Evolutionary conservation across 2,113 vertebrate genomes (phyloP), one percentile per base, ranked within the genome.

Genomic region (Dicentrarchus labrax): DNA sequence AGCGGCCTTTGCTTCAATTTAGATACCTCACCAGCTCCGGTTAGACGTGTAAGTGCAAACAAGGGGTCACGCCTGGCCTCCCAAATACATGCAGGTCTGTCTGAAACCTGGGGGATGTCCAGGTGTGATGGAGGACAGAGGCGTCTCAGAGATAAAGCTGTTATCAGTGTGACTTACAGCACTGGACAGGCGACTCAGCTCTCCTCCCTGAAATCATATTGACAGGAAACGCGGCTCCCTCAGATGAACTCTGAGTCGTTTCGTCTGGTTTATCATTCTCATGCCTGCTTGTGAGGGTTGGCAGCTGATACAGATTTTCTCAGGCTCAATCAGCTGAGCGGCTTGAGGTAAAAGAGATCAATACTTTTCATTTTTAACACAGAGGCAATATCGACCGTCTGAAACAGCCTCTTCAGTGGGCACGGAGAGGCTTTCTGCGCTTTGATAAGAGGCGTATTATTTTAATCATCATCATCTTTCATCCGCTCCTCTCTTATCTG

Each of bases 351-450:
- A 88, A 87, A 61, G 64, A 86, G 87, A 95, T 95, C 94, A 92
- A 95, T 95, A 93, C 90, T 89, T 92, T 93, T 95, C 94, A 94
- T 94, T 95, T 94, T 95, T 94, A 94, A 93, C 86, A 92, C 89
- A 82, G 87, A 90, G 87, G 84, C 67, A 24, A 39, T 92, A 95
- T 95, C 86, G 93, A 95, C 86, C 84, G 43, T 17, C 65, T 86
- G 85, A 89, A 88, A 72, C 57, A 13, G 66, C 78, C 87, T 88
- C 89, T 86, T 88, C 86, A 88, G 85, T 21, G 70, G 84, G 57
- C 78, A 39, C 19, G 24, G 84, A 73, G 83, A 90, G 64, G 89
- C 86, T 79, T 65, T 88, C 78, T 78, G 77, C 72, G 43, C 77
- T 64, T 68, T 54, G 83, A 89, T 91, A 84, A 93, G 86, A 89